Evolutionary conservation across 2,113 vertebrate species (phyloP), one percentile per base, ranked within the genome.

Genomic region (Polyodon spathula): DNA sequence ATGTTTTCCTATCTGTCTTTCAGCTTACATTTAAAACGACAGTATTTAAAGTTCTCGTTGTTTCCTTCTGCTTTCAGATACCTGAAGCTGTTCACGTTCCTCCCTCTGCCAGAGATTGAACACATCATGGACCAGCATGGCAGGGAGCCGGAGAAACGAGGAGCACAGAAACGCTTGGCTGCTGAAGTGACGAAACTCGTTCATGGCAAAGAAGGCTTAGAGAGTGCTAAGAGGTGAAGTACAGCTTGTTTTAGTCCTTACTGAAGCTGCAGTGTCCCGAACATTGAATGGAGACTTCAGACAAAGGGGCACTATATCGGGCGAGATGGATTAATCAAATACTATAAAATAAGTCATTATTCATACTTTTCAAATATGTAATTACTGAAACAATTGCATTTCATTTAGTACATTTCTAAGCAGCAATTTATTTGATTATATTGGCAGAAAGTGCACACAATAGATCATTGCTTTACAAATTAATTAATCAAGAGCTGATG

Each of bases 111-210:
- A 1, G 95, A 98, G 79, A 90, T 98, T 66, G 83, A 90, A 62
- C 86, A 81, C 52, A 74, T 98, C 41, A 94, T 97, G 95, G 82
- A 91, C 68, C 87, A 86, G 69, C 94, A 97, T 17, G 59, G 71
- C 43, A 82, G 76, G 68, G 90, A 97, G 63, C 92, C 93, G 6
- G 86, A 88, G 50, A 93, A 89, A 71, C 80, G 95, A 40, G 76
- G 75, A 5, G 88, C 94, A 16, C 96, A 98, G 54, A 97, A 93
- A 63, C 86, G 95, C 5, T 89, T 99, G 58, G 95, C 96, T 5
- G 90, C 93, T 3, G 96, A 99, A 81, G 92, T 98, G 56, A 97
- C 93, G 4, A 98, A 98, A 61, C 85, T 98, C 37, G 93, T 97
- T 61, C 96, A 99, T 51, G 94, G 95, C 1, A 92, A 84, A 70